Percentiles rank a stretch among this genome's conserved stretches.
phyloP scores from a whole-genome alignment of 2,888 invertebrate genomes.

The Sympetrum striolatum region DNA sequence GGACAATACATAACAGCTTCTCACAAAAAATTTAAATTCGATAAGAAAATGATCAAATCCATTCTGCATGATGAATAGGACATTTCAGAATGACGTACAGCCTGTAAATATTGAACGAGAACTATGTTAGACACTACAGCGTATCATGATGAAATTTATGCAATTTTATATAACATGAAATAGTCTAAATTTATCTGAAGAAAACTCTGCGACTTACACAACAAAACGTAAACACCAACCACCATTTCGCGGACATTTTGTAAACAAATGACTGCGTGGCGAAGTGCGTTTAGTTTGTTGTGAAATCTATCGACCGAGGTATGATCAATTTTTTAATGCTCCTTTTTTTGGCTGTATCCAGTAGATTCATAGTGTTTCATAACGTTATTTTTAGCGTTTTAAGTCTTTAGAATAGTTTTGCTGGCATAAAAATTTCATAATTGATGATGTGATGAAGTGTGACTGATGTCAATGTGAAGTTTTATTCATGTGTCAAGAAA shows the following conservation, averaged over 20 bases:
- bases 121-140: not conserved
- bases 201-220: not conserved
- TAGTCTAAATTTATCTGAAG: too few species aligned
- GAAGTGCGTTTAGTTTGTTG: constrained; percentile 2
- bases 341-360: not conserved
- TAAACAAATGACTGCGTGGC: constrained; percentile 43
- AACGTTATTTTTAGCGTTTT: not conserved
- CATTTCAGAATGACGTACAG: not conserved
- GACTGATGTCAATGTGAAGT: not conserved
- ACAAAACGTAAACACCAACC: constrained; percentile 12
- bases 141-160: not conserved
- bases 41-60: not conserved
- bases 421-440: not conserved
- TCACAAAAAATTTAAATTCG: constrained; percentile 12
- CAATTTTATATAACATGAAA: too few species aligned
- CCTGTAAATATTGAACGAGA: not conserved
- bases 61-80: not conserved
- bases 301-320: constrained; percentile 12
- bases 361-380: not conserved
- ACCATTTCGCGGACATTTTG: constrained; percentile 44
- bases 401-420: not conserved
- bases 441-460: not conserved
- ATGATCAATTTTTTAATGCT: not conserved
- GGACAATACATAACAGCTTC: not conserved
- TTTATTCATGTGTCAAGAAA: not conserved